Percentiles rank a stretch among this genome's conserved stretches.
Conservation (phyloP, 2,113 vertebrate genomes). For the Tragulus kanchil region DNA sequence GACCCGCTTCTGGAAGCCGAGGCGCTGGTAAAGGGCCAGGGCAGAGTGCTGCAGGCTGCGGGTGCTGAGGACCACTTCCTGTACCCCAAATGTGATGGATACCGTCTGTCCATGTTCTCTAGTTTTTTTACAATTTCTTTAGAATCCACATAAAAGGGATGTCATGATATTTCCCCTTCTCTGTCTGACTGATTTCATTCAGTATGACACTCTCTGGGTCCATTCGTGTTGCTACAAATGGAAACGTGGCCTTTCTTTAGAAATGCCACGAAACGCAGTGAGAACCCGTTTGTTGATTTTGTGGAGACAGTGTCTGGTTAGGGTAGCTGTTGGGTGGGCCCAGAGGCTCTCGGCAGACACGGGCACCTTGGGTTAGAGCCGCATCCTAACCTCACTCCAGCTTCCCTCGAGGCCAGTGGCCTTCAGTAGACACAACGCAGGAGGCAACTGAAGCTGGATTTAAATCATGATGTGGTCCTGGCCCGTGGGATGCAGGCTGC, state of each 20-base stretch:
- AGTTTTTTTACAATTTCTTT: too few relatives aligned
- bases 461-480: neutral
- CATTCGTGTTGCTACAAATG: too few relatives aligned
- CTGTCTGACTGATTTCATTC: too few relatives aligned
- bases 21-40: neutral
- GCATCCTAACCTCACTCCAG: neutral
- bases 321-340: too few relatives aligned
- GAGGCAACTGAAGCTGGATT: neutral
- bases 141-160: too few relatives aligned
- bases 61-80: neutral
- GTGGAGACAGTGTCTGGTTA: neutral
- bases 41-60: neutral
- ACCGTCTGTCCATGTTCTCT: too few relatives aligned
- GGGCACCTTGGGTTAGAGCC: neutral
- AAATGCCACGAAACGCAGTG: rapidly evolving
- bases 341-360: neutral
- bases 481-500: neutral
- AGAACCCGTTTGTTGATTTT: neutral
- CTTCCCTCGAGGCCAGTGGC: neutral
- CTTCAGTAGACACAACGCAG: neutral
- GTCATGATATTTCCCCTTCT: too few relatives aligned
- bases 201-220: too few relatives aligned
- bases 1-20: conserved; percentile 61
- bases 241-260: neutral
- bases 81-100: too few relatives aligned